These are phyloP conservation scores for Ypsolopha scabrella DNA, from an alignment of 2,888 invertebrate species.

Conservation along the genomic window DNA sequence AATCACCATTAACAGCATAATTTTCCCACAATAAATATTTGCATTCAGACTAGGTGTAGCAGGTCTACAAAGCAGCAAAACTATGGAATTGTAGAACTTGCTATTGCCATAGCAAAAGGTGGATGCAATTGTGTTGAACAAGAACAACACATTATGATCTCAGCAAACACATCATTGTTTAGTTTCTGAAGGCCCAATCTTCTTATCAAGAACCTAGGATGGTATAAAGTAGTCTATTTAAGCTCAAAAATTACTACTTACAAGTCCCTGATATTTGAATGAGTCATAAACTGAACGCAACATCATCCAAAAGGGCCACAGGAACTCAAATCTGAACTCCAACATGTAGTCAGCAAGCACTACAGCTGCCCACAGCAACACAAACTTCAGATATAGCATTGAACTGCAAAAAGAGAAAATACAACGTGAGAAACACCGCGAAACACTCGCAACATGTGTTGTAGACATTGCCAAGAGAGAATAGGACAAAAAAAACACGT, in stretches of 20 bases:
- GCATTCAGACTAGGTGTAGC: no score
- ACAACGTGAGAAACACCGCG: background rate
- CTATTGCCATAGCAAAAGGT: no score
- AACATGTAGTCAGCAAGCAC: slow-evolving; percentile 96
- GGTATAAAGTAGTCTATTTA: no score
- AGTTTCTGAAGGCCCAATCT: no score
- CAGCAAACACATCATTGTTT: no score
- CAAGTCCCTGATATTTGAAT: slow-evolving; percentile 97
- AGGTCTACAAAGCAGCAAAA: no score
- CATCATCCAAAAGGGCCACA: slow-evolving; percentile 99
- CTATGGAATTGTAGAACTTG: no score
- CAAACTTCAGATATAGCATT: slow-evolving; percentile 94
- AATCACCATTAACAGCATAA: no score
- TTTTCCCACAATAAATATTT: no score
- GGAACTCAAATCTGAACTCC: slow-evolving; percentile 98
- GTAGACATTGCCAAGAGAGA: background rate
- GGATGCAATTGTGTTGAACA: no score
- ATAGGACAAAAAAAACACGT: background rate
- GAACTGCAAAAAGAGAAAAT: slow-evolving; percentile 76
- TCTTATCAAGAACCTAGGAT: no score
- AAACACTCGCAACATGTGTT: background rate
- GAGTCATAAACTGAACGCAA: slow-evolving; percentile 96
- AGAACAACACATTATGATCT: no score
- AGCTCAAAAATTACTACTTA: slow-evolving; percentile 57
- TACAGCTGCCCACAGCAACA: slow-evolving; percentile 94